These are phyloP conservation scores for Ptilonorhynchus violaceus DNA, from an alignment of 2,113 vertebrate genomes.

Conservation along the genomic window DNA sequence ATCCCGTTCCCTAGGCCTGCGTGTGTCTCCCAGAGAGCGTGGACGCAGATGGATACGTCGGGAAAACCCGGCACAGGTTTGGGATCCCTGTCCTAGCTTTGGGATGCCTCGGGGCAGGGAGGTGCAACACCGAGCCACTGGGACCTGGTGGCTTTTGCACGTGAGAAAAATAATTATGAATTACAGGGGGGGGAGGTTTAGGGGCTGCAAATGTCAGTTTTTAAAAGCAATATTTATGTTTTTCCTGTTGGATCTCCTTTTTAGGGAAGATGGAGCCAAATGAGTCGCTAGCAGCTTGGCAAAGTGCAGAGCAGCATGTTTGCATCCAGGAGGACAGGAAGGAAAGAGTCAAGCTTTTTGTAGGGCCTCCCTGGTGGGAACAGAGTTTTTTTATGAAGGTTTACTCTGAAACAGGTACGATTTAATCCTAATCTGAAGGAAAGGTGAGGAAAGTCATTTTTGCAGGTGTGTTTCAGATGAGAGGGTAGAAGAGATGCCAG, in stretches of 20 bases:
- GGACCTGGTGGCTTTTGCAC: background rate
- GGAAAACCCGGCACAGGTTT: background rate
- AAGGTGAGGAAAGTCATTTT: background rate
- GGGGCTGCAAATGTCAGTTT: background rate
- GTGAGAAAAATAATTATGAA: rapidly evolving
- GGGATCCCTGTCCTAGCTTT: background rate
- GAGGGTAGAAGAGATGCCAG: background rate
- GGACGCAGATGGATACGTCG: rapidly evolving
- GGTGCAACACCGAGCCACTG: rapidly evolving
- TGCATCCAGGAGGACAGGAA: background rate
- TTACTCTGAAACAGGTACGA: background rate
- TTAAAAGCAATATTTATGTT: background rate
- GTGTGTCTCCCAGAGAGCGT: background rate
- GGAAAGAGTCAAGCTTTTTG: background rate
- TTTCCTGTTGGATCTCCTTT: background rate
- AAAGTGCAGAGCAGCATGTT: background rate
- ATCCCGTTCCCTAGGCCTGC: background rate
- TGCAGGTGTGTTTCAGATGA: background rate
- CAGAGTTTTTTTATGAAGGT: background rate
- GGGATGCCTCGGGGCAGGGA: background rate
- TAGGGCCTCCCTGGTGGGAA: background rate
- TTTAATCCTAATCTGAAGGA: background rate
- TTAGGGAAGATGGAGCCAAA: background rate
- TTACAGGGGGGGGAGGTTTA: background rate
- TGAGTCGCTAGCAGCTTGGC: background rate